Conservation (phyloP, 2,113 vertebrate species). For the Aviceda subcristata region DNA sequence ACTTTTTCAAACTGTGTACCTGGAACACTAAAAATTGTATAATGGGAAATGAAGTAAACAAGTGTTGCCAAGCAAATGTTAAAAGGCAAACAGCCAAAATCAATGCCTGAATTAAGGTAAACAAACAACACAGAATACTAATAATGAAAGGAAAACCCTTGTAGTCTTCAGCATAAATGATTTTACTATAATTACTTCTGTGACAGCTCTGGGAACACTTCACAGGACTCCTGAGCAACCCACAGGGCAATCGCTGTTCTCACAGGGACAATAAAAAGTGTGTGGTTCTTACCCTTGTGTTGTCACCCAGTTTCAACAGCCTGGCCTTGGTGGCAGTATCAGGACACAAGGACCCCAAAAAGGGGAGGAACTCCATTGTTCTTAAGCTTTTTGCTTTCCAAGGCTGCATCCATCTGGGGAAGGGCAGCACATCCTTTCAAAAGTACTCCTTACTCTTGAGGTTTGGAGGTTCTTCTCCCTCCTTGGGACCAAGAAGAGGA, state of each 20-base stretch:
- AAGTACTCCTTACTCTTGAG: background rate
- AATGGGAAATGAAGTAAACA: background rate
- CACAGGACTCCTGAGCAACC: background rate
- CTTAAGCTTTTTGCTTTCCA: background rate
- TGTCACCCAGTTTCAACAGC: background rate
- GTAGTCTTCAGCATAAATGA: background rate
- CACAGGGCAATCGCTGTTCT: background rate
- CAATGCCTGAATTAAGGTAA: background rate
- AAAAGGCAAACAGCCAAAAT: background rate
- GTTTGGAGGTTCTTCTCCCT: background rate
- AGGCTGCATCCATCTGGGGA: background rate
- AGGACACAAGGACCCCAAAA: background rate
- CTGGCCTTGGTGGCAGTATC: background rate
- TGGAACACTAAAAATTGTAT: background rate
- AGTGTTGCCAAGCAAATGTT: background rate
- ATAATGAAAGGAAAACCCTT: background rate
- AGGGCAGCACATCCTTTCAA: background rate
- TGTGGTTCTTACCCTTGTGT: background rate
- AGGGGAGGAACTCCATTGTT: background rate
- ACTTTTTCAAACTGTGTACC: background rate
- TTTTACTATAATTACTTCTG: background rate
- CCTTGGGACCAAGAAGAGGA: background rate
- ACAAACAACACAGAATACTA: background rate
- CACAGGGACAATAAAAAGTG: background rate
- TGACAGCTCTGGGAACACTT: background rate